Base-by-base conservation (phyloP, 1,140 invertebrate species). In the Drosophila pallidifrons region DNA sequence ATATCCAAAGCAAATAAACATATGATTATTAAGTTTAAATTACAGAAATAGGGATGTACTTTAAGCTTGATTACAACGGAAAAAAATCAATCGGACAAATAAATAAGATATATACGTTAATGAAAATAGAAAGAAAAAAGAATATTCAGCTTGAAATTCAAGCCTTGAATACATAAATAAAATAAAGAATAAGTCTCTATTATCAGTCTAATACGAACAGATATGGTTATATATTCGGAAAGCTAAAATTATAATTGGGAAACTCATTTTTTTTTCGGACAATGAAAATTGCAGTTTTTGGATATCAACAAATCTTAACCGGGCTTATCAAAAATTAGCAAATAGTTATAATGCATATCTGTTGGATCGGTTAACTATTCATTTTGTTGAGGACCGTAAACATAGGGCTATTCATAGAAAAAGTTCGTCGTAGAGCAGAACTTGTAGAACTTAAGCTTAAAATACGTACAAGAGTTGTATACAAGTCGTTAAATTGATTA, bases 381-480 rank as follows among this genome's bases (percentile, higher is more conserved):
- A 16, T 16, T 55, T 20, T 5, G 5, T 11, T 30, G 13, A n/a
- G 25, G 32, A 28, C 1, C 75, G 63, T 82, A 82, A 65, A 83
- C 71, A 55, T 61, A 46, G 15, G 51, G 46, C 13, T 55, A 60
- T 63, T 41, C 15, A 13, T 51, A 58, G 25, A 15, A 7, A 16
- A 60, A 60, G 57, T 52, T 69, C 66, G 66, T 30, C n/a, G 35
- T 51, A 46, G 10, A 35, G 6, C 49, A 35, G 45, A 68, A 63
- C 59, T 64, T 61, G 20, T 45, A n/a, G 30, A 69, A 57, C 68
- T 78, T 87, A 75, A 69, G 55, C 68, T 79, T 79, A 86, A 72
- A 49, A 71, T 74, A 77, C 69, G 49, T 70, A 83, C 65, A 30
- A 60, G 15, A 47, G 25, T 38, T 38, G 54, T 57, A 61, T 59